A percentile compares a stretch with the other conserved stretches of the same genome.
phyloP scores from a whole-genome alignment of 2,888 invertebrate species.

The Lagria hirta region DNA sequence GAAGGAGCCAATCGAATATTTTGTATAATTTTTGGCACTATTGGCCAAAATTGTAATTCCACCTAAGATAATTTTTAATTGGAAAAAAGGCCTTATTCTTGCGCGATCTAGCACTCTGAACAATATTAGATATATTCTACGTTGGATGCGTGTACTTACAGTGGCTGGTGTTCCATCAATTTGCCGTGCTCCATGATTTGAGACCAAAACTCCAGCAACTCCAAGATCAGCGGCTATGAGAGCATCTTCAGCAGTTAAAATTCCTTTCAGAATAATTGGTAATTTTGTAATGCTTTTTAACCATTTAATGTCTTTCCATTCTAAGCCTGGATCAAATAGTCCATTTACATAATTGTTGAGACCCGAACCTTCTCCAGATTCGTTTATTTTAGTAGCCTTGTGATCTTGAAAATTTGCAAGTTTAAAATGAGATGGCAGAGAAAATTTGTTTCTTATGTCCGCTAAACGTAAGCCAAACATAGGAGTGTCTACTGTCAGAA shows the following conservation, averaged over 20 bases:
- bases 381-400: conserved; percentile 54
- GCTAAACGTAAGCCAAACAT: conserved; percentile 79
- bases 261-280: conserved; percentile 84
- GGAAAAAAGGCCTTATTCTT: too few relatives aligned
- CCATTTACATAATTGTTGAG: conserved; percentile 75
- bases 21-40: too few relatives aligned
- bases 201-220: conserved; percentile 80
- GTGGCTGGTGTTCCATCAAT: conserved; percentile 82
- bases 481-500: conserved; percentile 87
- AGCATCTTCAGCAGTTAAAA: conserved; percentile 86
- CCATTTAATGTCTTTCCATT: conserved; percentile 89
- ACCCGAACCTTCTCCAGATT: conserved; percentile 64
- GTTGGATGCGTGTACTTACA: conserved; percentile 57
- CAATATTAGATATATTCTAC: conserved; percentile 1
- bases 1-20: too few relatives aligned
- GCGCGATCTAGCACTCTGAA: background rate
- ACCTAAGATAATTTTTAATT: too few relatives aligned
- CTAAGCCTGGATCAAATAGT: conserved; percentile 77
- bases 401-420: conserved; percentile 78
- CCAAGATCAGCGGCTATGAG: conserved; percentile 71
- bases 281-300: conserved; percentile 74
- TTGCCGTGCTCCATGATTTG: conserved; percentile 93
- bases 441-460: conserved; percentile 82
- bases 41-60: too few relatives aligned
- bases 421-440: conserved; percentile 75